phyloP scores from a whole-genome alignment of 2,113 vertebrate species.

The Paratilapia polleni region DNA sequence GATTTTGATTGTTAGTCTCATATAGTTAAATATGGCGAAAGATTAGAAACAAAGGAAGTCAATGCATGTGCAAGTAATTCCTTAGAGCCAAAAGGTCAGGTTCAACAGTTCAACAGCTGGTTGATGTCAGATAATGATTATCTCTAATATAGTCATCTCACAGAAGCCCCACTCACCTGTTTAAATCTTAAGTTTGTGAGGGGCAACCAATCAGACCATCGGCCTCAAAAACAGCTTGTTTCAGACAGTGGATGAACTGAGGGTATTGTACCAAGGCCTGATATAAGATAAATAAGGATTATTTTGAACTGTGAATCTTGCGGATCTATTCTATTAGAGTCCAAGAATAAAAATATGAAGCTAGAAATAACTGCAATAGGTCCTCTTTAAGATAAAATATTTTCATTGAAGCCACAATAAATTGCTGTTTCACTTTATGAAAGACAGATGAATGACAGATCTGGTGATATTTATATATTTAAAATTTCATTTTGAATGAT shows the following conservation, averaged over 20 bases:
- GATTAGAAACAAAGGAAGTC: not conserved
- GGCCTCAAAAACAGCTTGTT: not conserved
- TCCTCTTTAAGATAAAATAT: not conserved
- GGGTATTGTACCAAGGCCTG: not conserved
- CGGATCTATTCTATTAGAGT: not conserved
- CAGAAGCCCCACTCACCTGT: not conserved
- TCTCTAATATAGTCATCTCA: not conserved
- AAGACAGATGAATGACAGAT: constrained; percentile 34
- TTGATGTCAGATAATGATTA: not conserved
- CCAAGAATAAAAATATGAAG: not conserved
- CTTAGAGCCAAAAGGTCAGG: not conserved
- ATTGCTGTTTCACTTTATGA: constrained; percentile 12
- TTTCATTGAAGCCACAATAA: constrained; percentile 13
- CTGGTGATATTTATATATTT: not conserved
- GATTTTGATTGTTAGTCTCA: not conserved
- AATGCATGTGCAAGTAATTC: not conserved
- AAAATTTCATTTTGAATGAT: constrained; percentile 2
- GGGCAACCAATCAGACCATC: not conserved
- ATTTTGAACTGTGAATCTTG: not conserved
- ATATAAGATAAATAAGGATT: not conserved
- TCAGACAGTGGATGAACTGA: not conserved
- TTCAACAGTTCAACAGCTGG: not conserved
- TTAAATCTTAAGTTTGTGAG: not conserved
- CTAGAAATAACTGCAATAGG: not conserved
- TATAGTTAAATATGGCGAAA: not conserved